phyloP scores from a whole-genome alignment of 2,888 invertebrate genomes.

The Pandemis heparana region DNA sequence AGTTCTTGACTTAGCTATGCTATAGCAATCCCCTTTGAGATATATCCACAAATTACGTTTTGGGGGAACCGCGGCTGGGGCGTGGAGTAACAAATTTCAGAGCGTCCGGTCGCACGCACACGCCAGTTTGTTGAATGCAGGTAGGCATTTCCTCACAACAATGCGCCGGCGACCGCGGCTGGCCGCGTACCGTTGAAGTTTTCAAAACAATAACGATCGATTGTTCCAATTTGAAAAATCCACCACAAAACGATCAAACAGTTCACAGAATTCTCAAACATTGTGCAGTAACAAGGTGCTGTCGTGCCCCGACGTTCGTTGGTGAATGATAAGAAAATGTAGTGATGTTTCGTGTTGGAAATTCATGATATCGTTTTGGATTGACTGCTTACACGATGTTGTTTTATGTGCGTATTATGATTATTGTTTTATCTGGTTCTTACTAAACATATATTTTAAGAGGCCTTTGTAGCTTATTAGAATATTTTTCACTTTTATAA shows the following conservation, averaged over 20 bases:
- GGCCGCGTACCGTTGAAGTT: constrained; percentile 70
- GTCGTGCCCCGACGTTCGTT: constrained; percentile 54
- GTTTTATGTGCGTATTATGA: constrained; percentile 64
- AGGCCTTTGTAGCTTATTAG: background rate
- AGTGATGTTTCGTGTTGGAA: constrained; percentile 65
- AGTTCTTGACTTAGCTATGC: too few relatives aligned
- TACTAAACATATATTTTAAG: background rate
- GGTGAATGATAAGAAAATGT: constrained; percentile 68
- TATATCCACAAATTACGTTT: constrained; percentile 29
- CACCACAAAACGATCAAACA: constrained; percentile 80
- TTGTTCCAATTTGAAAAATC: constrained; percentile 79
- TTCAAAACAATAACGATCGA: constrained; percentile 79
- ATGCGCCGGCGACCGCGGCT: constrained; percentile 66
- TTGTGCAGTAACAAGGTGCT: constrained; percentile 55
- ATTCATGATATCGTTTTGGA: constrained; percentile 52
- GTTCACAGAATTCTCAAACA: constrained; percentile 76
- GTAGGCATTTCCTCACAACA: constrained; percentile 70
- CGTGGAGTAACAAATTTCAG: constrained; percentile 10
- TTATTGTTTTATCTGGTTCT: background rate
- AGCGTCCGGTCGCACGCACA: constrained; percentile 73
- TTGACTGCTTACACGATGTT: constrained; percentile 61
- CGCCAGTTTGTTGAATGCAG: constrained; percentile 48
- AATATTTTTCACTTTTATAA: background rate
- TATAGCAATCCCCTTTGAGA: background rate
- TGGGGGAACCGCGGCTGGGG: constrained; percentile 34